Evolutionary conservation across 2,888 invertebrate genomes (phyloP), one percentile per base, ranked within the genome.

Genomic region (Hydrotaea diabolus): DNA sequence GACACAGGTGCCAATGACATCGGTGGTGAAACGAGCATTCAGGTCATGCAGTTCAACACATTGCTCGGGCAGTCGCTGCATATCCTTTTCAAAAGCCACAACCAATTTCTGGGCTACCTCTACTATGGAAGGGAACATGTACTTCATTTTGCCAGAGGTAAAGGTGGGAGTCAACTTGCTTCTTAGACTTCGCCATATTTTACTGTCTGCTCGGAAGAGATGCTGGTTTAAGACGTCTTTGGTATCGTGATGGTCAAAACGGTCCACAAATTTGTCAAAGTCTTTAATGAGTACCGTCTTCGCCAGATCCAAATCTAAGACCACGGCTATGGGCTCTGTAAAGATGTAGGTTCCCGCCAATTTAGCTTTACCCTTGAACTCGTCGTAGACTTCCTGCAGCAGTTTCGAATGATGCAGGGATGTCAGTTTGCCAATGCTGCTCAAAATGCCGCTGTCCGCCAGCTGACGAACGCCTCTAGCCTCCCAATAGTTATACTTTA

Each of bases 91-190:
- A 0, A 88, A 86, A 1, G 87, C 85, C 4, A 46, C 19, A 0
- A 87, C 74, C 13, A 90, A 69, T 17, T 89, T 86, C 1, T 86
- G 76, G 0, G 91, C 89, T 36, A 93, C 91, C 0, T 87, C 85
- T 0, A 87, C 77, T 5, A 93, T 86, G 0, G 91, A 90, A 7
- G 89, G 88, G 80, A 93, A 93, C 93, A 93, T 93, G 9, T 89
- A 90, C 83, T 93, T 93, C 89, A 94, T 93, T 87, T 93, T 93
- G 0, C 93, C 93, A 0, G 93, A 92, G 0, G 93, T 93, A 81
- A 94, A 94, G 0, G 93, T 93, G 0, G 93, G 93, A 4, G 93
- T 91, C 1, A 94, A 84, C 72, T 93, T 93, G 0, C 89, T 85
- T 15, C 94, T 87, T 72, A 93, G 85, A 0, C 88, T 87, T 53